Percentiles rank a stretch among this genome's conserved stretches.
phyloP scores from a whole-genome alignment of 2,797 vertebrate genomes.

The Lacerta agilis region DNA sequence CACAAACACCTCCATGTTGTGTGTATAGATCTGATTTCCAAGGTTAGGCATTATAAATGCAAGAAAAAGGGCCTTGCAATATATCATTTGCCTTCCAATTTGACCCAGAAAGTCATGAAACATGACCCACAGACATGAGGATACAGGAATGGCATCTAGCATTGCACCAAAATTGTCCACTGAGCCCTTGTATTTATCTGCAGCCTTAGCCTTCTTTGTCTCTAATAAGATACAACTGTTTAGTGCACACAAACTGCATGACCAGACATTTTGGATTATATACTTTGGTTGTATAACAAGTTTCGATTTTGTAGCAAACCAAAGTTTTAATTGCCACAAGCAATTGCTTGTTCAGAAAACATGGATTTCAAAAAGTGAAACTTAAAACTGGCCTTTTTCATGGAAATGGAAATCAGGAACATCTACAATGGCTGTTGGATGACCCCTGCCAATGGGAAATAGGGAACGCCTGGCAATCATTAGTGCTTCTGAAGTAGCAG shows the following conservation, averaged over 20 bases:
- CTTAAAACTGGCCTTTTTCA: background rate
- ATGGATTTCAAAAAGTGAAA: background rate
- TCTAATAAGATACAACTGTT: background rate
- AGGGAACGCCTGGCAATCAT: background rate
- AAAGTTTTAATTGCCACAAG: background rate
- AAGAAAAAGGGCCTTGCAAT: background rate
- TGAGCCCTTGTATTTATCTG: background rate
- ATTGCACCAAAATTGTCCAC: background rate
- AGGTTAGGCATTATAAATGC: background rate
- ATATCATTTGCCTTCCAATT: background rate
- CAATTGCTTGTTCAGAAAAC: background rate
- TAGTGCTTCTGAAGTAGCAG: too few relatives aligned
- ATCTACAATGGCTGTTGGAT: background rate
- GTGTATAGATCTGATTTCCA: background rate
- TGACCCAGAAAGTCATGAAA: background rate
- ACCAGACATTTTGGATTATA: background rate
- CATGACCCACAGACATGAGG: background rate
- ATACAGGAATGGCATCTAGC: background rate
- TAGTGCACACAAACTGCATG: background rate
- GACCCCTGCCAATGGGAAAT: background rate
- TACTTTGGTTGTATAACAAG: background rate
- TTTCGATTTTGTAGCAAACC: background rate
- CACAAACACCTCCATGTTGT: background rate
- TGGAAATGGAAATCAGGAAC: background rate
- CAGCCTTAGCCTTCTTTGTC: background rate